phyloP scores from a whole-genome alignment of 2,888 invertebrate genomes.

The Agelastica alni region DNA sequence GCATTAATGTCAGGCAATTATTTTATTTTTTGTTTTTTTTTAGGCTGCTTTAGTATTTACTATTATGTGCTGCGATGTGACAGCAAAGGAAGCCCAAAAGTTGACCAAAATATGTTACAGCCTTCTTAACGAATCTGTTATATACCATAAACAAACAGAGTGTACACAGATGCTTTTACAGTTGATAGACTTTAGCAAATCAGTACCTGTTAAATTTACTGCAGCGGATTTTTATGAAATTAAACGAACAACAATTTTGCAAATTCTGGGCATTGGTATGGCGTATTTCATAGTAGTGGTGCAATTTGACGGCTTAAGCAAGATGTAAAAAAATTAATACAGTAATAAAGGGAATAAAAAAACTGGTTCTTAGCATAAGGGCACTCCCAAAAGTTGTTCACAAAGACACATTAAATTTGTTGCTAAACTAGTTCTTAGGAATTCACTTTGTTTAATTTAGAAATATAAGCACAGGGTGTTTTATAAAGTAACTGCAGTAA shows the following conservation, averaged over 20 bases:
- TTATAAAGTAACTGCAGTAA: too few relatives aligned
- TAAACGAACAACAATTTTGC: background rate
- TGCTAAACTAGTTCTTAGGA: too few relatives aligned
- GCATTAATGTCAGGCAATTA: too few relatives aligned
- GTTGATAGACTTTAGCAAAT: conserved; percentile 2
- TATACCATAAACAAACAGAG: background rate
- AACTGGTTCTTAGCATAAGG: too few relatives aligned
- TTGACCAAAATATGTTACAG: background rate
- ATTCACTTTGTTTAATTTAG: too few relatives aligned
- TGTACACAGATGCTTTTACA: background rate
- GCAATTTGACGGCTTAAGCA: background rate
- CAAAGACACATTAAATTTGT: too few relatives aligned
- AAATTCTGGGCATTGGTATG: background rate
- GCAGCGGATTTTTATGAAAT: conserved; percentile 11
- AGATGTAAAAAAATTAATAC: too few relatives aligned
- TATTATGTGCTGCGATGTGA: conserved; percentile 2
- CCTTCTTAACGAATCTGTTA: background rate
- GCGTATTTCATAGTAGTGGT: conserved; percentile 1
- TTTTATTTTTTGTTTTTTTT: background rate
- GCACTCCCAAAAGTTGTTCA: too few relatives aligned
- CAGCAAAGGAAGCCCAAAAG: background rate
- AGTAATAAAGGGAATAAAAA: too few relatives aligned
- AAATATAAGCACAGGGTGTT: too few relatives aligned
- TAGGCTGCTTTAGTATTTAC: background rate
- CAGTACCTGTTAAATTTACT: background rate